A percentile compares a stretch with the other conserved stretches of the same genome.
These are phyloP conservation scores for Coendou prehensilis DNA, from an alignment of 2,797 vertebrate genomes.

Conservation along the genomic window DNA sequence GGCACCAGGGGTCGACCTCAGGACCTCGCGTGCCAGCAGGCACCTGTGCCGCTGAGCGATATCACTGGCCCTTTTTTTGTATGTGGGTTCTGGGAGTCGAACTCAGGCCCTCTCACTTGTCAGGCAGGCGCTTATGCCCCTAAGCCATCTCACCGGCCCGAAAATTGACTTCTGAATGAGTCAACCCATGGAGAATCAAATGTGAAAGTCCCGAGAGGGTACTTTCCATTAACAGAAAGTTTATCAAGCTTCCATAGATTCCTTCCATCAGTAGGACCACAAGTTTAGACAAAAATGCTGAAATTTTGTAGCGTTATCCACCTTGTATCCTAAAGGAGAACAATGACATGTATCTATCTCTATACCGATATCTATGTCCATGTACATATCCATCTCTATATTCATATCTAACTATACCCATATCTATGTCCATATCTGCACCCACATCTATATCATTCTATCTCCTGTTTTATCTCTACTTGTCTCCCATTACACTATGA, in stretches of 20 bases:
- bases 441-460: neutral
- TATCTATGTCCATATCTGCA: constrained; percentile 27
- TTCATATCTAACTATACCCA: neutral
- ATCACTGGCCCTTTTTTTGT: no score
- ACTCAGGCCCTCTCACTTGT: no score
- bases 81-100: no score
- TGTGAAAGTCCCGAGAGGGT: neutral
- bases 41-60: no score
- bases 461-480: neutral
- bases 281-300: neutral
- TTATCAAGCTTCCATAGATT: neutral
- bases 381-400: neutral
- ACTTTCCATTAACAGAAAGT: neutral
- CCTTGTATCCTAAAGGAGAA: constrained; percentile 37
- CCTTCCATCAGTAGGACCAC: neutral
- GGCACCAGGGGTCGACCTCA: no score
- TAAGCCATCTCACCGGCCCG: no score
- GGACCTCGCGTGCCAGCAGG: no score
- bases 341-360: no score
- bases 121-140: no score
- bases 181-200: neutral
- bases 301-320: neutral
- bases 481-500: neutral
- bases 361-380: neutral
- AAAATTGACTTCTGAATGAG: constrained; percentile 28